phyloP scores from a whole-genome alignment of 2,888 invertebrate species.

The Nomada fabriciana region DNA sequence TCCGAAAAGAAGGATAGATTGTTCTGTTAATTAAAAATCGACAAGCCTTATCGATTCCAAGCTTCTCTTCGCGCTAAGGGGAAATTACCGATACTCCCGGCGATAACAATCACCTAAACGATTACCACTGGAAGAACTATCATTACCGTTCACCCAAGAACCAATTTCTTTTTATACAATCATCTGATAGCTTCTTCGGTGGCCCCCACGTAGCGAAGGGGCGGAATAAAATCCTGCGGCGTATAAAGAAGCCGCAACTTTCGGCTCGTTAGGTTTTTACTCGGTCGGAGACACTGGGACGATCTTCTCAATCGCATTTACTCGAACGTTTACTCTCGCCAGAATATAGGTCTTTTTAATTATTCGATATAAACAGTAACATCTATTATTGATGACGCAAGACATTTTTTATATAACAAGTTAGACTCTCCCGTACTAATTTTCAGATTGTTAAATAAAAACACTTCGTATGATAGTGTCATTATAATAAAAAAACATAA shows the following conservation, averaged over 20 bases:
- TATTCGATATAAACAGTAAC: too few species aligned
- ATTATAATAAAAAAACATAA: too few species aligned
- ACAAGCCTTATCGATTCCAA: not conserved
- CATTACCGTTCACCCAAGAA: constrained; percentile 53
- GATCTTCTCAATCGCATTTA: constrained; percentile 23
- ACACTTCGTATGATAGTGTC: too few species aligned
- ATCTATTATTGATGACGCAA: too few species aligned
- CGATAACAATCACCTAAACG: constrained; percentile 52
- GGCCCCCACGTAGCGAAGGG: constrained; percentile 21
- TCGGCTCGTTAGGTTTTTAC: constrained; percentile 51
- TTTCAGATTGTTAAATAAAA: too few species aligned
- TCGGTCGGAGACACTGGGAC: not conserved
- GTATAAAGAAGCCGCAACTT: constrained; percentile 45
- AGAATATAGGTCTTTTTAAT: not conserved
- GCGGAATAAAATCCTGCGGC: constrained; percentile 38
- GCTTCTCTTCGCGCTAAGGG: not conserved
- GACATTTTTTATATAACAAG: too few species aligned
- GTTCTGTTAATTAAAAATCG: constrained; percentile 4
- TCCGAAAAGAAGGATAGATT: not conserved
- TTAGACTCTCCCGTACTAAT: too few species aligned
- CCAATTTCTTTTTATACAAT: constrained; percentile 60
- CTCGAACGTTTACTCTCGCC: constrained; percentile 12
- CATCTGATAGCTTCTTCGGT: constrained; percentile 52
- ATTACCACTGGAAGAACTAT: constrained; percentile 42
- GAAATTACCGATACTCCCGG: constrained; percentile 42